Evolutionary conservation across 1,140 invertebrate genomes (phyloP).

Genomic region (Euura saliciscinereae): DNA sequence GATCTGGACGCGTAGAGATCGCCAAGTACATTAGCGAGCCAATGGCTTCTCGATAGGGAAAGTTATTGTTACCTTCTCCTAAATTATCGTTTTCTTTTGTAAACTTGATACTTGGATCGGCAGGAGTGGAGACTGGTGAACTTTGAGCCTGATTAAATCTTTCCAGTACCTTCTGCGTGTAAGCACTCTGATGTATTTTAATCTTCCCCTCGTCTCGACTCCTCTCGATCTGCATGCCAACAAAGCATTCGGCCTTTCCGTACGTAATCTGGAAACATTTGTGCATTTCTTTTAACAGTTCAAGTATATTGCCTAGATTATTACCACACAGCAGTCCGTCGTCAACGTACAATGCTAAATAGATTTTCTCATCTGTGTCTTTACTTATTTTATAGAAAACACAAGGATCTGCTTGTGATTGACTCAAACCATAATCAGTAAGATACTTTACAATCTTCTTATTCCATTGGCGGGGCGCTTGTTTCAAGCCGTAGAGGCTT

Average conservation of each 20-base stretch:
- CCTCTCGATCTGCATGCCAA: background rate
- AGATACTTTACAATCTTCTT: background rate
- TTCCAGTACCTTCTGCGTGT: slow-evolving; percentile 25
- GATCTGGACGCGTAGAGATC: too few relatives aligned
- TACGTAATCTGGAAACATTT: background rate
- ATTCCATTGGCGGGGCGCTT: background rate
- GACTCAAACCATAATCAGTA: background rate
- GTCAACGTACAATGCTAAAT: background rate
- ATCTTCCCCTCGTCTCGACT: slow-evolving; percentile 17
- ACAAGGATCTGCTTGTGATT: background rate
- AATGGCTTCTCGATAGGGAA: too few relatives aligned
- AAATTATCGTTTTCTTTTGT: slow-evolving; percentile 21
- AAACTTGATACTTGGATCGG: slow-evolving; percentile 14
- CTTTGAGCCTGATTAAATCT: slow-evolving; percentile 24
- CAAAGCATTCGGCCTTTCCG: background rate
- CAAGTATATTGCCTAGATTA: background rate
- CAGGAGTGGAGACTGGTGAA: slow-evolving; percentile 26
- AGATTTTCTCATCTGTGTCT: background rate
- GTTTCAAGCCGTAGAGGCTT: too few relatives aligned
- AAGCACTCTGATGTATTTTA: slow-evolving; percentile 22
- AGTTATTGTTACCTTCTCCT: too few relatives aligned
- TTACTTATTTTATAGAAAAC: background rate
- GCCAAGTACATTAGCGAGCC: too few relatives aligned
- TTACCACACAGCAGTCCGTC: background rate
- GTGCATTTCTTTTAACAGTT: background rate